Evolutionary conservation across 2,113 vertebrate species (phyloP), one percentile per base, ranked within the genome.

Genomic region (Bungarus multicinctus): DNA sequence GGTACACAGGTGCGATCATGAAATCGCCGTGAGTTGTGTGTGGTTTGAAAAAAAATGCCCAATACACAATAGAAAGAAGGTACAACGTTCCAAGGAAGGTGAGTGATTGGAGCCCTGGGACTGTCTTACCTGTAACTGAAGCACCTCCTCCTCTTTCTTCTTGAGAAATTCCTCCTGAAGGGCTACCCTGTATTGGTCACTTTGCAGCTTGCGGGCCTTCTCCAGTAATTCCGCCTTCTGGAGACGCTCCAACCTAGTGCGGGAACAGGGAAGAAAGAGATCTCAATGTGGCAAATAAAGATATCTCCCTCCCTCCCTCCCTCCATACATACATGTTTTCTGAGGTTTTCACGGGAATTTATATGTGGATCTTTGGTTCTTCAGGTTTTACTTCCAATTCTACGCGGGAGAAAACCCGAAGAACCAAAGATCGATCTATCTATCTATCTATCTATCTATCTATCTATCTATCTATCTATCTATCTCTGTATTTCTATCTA

Each of bases 131-230:
- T 93, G 92, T 14, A 93, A 16, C n/a, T 90, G 88, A 45, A 93
- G 69, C 69, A 93, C 92, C 23, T 93, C 92, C 39, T 1, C 7
- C 45, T 93, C 92, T n/a, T 11, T 93, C n/a, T 93, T 74, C 88
- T 90, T 90, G n/a, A 93, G 30, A 5, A 86, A 53, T 52, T 90
- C 45, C 25, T 93, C 88, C 53, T 39, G 23, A 27, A 39, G 0
- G 5, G 10, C 0, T 0, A 23, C 88, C 45, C 4, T 20, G 0
- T 39, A 0, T 9, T 93, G 53, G 3, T 45, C 88, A 1, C 12
- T 14, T 20, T 0, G 30, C 74, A 53, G 1, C 2, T 23, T 53
- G 12, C 54, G 92, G 3, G 58, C 45, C 6, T 57, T 20, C 2
- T 34, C n/a, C 4, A 1, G 22, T 0, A 57, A 4, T 39, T 34